Conservation (phyloP, 2,113 vertebrate species). For the Anoura caudifer region DNA sequence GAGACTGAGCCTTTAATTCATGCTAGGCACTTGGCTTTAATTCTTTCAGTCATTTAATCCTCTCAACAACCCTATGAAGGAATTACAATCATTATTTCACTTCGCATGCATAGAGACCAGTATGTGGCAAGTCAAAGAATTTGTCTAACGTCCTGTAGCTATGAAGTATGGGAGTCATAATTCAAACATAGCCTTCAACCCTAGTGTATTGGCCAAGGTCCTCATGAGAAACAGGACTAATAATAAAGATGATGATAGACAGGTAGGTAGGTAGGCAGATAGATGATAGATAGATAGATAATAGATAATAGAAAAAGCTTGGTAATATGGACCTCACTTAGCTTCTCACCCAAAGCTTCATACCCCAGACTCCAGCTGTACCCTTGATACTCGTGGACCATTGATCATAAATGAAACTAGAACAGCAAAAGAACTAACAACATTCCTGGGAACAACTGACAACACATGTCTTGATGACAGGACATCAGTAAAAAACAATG, state of each 20-base stretch:
- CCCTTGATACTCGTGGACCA: background rate
- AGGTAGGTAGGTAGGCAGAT: background rate
- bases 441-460: background rate
- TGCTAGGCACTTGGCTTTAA: background rate
- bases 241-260: background rate
- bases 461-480: background rate
- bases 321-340: background rate
- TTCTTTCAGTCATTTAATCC: background rate
- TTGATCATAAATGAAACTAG: constrained; percentile 2
- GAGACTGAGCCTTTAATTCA: background rate
- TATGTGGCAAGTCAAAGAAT: background rate
- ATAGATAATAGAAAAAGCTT: background rate
- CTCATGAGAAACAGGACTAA: background rate
- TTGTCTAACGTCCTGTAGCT: background rate
- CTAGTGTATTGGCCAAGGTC: background rate
- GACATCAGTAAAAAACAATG: background rate
- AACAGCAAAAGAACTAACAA: background rate
- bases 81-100: background rate
- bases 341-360: background rate
- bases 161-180: background rate
- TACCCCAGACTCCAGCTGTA: background rate
- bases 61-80: background rate
- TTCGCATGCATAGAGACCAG: background rate
- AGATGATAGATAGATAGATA: background rate
- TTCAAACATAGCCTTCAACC: background rate